Evolutionary conservation across 2,113 vertebrate species (phyloP).

Genomic region (human): GRCh38 chr3:122449001-122449500

Average conservation of each 20-base stretch:
- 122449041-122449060: background rate
- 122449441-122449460: background rate
- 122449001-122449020: background rate
- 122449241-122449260: background rate
- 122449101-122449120: background rate
- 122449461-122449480: background rate
- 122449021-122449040: slow-evolving; percentile 11
- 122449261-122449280: background rate
- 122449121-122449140: slow-evolving; percentile 16
- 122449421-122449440: background rate
- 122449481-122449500: background rate
- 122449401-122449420: background rate
- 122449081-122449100: background rate
- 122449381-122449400: background rate
- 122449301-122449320: background rate
- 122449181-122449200: slow-evolving; percentile 32
- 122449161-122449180: slow-evolving; percentile 49
- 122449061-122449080: background rate
- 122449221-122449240: background rate
- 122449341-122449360: slow-evolving; percentile 19
- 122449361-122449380: background rate
- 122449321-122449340: background rate
- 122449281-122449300: background rate
- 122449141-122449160: slow-evolving; percentile 10
- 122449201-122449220: background rate